phyloP scores from a whole-genome alignment of 1,140 invertebrate species.

The Brevipalpus yothersi region DNA sequence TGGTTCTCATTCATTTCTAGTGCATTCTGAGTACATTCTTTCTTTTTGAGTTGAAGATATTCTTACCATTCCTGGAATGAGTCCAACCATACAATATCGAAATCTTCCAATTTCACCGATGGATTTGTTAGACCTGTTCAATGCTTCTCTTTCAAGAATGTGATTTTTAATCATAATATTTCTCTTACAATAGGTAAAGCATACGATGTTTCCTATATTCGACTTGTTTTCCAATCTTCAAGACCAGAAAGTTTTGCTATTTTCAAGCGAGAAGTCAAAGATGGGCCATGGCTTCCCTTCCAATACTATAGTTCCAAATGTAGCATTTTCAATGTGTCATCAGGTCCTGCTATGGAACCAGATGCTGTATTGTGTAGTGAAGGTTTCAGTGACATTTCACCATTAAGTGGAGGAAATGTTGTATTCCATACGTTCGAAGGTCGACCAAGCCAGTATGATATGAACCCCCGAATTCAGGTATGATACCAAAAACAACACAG shows the following conservation, averaged over 20 bases:
- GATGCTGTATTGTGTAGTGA: constrained; percentile 75
- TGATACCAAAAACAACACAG: constrained; percentile 8
- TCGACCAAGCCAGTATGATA: constrained; percentile 75
- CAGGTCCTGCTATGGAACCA: constrained; percentile 43
- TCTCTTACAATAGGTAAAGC: constrained; percentile 47
- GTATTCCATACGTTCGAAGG: constrained; percentile 88
- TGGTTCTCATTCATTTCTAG: too few relatives aligned
- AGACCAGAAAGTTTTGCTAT: constrained; percentile 92
- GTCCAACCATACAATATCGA: too few relatives aligned
- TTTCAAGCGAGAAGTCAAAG: constrained; percentile 52
- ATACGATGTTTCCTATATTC: constrained; percentile 88
- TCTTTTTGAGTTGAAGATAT: too few relatives aligned
- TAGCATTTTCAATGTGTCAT: constrained; percentile 55
- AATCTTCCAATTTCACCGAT: too few relatives aligned
- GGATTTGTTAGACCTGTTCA: not conserved
- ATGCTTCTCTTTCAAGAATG: not conserved
- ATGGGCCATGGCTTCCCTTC: constrained; percentile 70
- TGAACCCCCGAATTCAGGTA: constrained; percentile 62
- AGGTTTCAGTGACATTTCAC: constrained; percentile 92
- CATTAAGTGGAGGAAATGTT: constrained; percentile 76
- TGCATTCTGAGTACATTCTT: too few relatives aligned
- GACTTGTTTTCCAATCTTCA: constrained; percentile 74
- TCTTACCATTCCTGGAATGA: too few relatives aligned
- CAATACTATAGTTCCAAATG: constrained; percentile 89
- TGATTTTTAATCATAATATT: not conserved